phyloP scores from a whole-genome alignment of 2,113 vertebrate species.

The Petromus typicus region DNA sequence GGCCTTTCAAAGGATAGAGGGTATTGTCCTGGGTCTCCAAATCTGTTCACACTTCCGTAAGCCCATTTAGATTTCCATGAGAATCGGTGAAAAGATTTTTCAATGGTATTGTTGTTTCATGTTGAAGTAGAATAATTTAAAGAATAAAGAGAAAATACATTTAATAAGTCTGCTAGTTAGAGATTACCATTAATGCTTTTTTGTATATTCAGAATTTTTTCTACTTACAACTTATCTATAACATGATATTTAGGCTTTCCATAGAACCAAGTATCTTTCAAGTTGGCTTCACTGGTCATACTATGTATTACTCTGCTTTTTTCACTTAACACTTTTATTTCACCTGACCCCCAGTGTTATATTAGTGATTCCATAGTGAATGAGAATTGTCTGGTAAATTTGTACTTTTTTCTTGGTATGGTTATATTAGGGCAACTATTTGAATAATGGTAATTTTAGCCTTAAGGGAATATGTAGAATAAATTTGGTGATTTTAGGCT shows the following conservation, averaged over 20 bases:
- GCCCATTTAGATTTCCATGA: neutral
- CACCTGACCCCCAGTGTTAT: neutral
- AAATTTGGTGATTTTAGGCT: neutral
- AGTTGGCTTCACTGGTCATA: neutral
- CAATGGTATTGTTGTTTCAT: constrained; percentile 22
- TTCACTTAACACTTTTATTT: neutral
- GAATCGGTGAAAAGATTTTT: neutral
- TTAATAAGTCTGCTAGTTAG: neutral
- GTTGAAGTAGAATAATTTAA: constrained; percentile 25
- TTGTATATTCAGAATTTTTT: neutral
- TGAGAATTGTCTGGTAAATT: neutral
- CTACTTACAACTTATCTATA: neutral
- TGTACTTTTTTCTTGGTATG: neutral
- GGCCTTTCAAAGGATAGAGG: neutral
- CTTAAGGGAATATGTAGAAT: neutral
- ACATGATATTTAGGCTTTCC: neutral
- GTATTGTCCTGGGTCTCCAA: neutral
- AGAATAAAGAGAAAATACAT: neutral
- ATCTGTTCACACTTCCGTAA: neutral
- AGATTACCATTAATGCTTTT: neutral
- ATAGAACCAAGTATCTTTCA: neutral
- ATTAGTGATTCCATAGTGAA: neutral
- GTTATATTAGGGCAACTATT: neutral
- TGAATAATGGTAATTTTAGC: neutral
- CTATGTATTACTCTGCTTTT: neutral